Base-by-base conservation (phyloP, 2,113 vertebrate genomes). In the Parus major region DNA sequence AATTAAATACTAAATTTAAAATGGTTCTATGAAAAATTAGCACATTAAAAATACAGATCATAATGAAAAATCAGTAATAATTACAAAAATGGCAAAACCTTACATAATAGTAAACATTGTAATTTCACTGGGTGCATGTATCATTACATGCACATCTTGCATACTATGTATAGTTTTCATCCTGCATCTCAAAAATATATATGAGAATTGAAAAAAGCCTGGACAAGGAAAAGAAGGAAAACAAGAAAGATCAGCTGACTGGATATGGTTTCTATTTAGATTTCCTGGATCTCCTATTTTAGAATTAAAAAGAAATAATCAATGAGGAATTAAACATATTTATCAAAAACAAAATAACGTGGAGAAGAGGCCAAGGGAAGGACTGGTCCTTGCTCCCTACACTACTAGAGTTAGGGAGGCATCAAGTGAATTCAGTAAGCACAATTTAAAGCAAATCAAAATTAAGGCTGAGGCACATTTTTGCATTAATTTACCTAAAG, bases 101-200 rank as follows among this genome's bases (percentile, higher is more conserved):
- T 0, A 10, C 23, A 60, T 8, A 71, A 50, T 0, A 3, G 11
- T 24, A 90, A 66, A 46, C 2, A 16, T 5, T 44, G 1, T 41
- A 9, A 49, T 65, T 73, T 73, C 28, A 60, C 24, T 82, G 12
- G 35, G 4, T 42, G 12, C 8, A 5, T 24, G 16, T 39, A 42
- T n/a, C 35, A 35, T 8, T 29, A 61, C 8, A 1, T 46, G 9
- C 13, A 21, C 10, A 16, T 82, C 44, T 78, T 90, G 10, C 20
- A 36, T 6, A 17, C 4, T 31, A n/a, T 17, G 2, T 8, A 55
- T 1, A 42, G 8, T 59, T 79, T 75, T 84, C 28, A 61, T 65
- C 5, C 13, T 22, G 3, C 4, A 11, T 89, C 75, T 84, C 14
- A 63, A 41, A 73, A 61, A 41, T 21, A 4, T n/a, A 3, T 55